phyloP scores from a whole-genome alignment of 2,888 invertebrate genomes.

The Cheilosia vernalis region DNA sequence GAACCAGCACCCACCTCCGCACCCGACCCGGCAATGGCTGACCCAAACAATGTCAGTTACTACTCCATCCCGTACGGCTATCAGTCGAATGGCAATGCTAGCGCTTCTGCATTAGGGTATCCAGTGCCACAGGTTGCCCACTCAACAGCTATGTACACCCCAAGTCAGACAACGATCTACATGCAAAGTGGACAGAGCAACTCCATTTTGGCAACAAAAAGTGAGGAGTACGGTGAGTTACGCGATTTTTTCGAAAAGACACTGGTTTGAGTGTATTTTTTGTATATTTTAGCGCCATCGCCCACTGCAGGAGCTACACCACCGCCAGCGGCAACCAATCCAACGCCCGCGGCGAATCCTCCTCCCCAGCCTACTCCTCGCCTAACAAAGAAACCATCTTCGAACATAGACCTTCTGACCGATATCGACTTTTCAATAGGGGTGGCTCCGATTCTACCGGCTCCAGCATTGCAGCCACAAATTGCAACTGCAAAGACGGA shows the following conservation, averaged over 20 bases:
- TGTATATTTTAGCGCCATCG: constrained; percentile 43
- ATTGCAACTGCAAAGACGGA: constrained; percentile 77
- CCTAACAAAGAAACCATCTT: constrained; percentile 77
- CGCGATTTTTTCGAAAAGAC: neutral
- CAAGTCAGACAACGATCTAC: constrained; percentile 78
- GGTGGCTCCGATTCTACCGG: constrained; percentile 77
- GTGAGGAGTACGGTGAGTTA: constrained; percentile 76
- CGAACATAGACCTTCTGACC: constrained; percentile 89
- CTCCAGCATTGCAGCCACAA: constrained; percentile 80
- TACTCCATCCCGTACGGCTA: constrained; percentile 82
- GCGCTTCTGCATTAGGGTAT: constrained; percentile 32
- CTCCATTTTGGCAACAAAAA: constrained; percentile 81
- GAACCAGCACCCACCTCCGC: constrained; percentile 16
- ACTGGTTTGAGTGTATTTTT: neutral
- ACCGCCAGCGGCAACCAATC: constrained; percentile 30
- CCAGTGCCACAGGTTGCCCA: constrained; percentile 26
- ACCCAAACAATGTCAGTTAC: constrained; percentile 76
- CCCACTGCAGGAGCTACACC: constrained; percentile 55
- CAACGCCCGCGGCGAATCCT: constrained; percentile 25
- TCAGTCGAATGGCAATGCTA: constrained; percentile 77
- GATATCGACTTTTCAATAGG: constrained; percentile 88
- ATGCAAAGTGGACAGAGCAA: constrained; percentile 81
- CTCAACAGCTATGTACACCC: constrained; percentile 62
- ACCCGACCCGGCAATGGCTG: constrained; percentile 33
- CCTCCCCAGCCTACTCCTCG: constrained; percentile 19